These are phyloP conservation scores for Troglohyphantes excavatus DNA, from an alignment of 2,888 invertebrate species.

Conservation along the genomic window DNA sequence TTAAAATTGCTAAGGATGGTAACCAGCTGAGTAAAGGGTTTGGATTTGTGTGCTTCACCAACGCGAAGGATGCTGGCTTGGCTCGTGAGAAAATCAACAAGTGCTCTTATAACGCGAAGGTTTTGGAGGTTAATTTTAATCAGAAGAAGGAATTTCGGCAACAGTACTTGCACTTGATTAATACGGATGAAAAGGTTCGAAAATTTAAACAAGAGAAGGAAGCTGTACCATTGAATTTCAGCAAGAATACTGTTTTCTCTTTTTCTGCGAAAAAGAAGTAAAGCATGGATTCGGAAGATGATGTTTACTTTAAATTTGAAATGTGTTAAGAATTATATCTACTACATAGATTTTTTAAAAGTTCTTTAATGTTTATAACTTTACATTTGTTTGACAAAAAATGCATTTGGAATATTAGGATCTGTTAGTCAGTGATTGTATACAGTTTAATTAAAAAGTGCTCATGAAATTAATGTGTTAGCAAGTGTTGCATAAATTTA, in stretches of 20 bases:
- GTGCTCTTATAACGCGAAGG: neutral
- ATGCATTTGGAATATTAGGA: too few relatives aligned
- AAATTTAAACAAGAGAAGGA: neutral
- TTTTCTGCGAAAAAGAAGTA: conserved; percentile 11
- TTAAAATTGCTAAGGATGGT: conserved; percentile 40
- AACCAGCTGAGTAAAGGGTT: conserved; percentile 13
- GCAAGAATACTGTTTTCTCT: conserved; percentile 11
- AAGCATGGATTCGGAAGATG: too few relatives aligned
- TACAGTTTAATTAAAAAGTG: too few relatives aligned
- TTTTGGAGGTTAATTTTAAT: conserved; percentile 43
- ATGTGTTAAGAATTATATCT: too few relatives aligned
- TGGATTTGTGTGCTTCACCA: conserved; percentile 57
- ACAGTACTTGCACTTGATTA: conserved; percentile 14
- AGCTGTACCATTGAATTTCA: neutral
- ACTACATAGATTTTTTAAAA: too few relatives aligned
- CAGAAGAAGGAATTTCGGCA: conserved; percentile 25
- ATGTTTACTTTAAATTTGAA: too few relatives aligned
- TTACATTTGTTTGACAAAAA: too few relatives aligned
- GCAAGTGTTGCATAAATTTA: too few relatives aligned
- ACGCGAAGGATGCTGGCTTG: conserved; percentile 16
- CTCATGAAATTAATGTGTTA: too few relatives aligned
- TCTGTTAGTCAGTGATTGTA: too few relatives aligned
- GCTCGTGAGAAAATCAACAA: conserved; percentile 35
- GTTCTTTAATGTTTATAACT: too few relatives aligned
- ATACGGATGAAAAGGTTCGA: neutral